Evolutionary conservation across 2,888 invertebrate genomes (phyloP), one percentile per base, ranked within the genome.

Genomic region (Sinelater perroti): DNA sequence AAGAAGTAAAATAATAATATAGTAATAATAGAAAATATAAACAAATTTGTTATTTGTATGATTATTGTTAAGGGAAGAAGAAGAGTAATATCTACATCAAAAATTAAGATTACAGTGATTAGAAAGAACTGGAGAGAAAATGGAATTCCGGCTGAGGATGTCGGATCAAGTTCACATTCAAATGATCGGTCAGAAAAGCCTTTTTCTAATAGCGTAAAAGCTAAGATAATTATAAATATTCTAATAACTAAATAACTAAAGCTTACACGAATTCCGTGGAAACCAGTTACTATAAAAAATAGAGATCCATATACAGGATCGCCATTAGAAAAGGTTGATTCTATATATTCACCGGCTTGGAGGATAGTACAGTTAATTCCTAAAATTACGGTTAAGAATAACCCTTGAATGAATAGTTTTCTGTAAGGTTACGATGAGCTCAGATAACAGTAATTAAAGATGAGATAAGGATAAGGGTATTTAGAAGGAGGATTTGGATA

Each of bases 281-380:
- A 90, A 76, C 89, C 89, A 56, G 89, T 90, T 51, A 87, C 83
- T 73, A 89, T 81, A 82, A 85, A 90, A 79, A 89, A 90, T 36
- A 83, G 82, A 44, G 87, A 83, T 0, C 89, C 88, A 77, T 86
- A 90, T 68, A 84, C 78, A 65, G 86, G 83, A 72, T 85, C 85
- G 3, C 81, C 74, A 68, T 87, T 83, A 61, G 81, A 72, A 75
- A 86, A 87, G 1, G 78, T 75, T 0, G 87, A 82, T 81, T 87
- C 84, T 56, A 79, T 72, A 78, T 90, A 90, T 83, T 90, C 89
- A 72, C 83, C 82, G 0, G 77, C 81, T 84, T 90, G 89, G 33
- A 89, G 69, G 42, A 81, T 75, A 13, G n/a, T 80, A 76, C 90
- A 91, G 72, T 88, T 87, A 69, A 86, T 67, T 54, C 86, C 86